Evolutionary conservation across 2,888 invertebrate genomes (phyloP).

Genomic region (Selenia dentaria): DNA sequence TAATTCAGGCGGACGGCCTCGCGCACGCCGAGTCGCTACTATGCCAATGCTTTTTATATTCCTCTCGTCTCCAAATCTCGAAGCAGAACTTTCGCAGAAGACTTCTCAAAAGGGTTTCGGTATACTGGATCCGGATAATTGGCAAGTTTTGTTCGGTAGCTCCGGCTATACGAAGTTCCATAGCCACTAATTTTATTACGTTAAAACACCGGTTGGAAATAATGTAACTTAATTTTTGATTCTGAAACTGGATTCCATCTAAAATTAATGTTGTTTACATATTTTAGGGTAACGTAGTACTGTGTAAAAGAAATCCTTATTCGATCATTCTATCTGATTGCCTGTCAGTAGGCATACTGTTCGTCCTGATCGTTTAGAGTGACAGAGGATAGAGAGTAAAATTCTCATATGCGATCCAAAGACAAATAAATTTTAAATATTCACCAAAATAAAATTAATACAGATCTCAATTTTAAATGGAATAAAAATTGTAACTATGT

Average conservation of each 20-base stretch:
- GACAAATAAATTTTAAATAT: no score
- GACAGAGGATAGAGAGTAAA: no score
- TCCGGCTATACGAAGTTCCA: constrained; percentile 33
- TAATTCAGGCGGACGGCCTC: constrained; percentile 76
- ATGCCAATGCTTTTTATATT: constrained; percentile 70
- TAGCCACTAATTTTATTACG: constrained; percentile 40
- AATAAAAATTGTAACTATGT: no score
- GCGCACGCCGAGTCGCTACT: constrained; percentile 59
- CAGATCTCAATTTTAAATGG: no score
- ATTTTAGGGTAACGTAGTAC: no score
- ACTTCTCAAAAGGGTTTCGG: constrained; percentile 41
- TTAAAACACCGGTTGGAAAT: constrained; percentile 35
- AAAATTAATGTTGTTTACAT: constrained; percentile 21
- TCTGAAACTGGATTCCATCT: constrained; percentile 12
- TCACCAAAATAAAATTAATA: no score
- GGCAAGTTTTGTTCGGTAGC: constrained; percentile 45
- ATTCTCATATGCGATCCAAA: no score
- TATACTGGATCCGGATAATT: constrained; percentile 44
- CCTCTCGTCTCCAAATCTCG: constrained; percentile 49
- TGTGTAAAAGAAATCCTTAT: no score
- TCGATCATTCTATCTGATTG: no score
- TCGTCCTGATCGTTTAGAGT: no score
- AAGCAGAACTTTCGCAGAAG: constrained; percentile 43
- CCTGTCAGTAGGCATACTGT: no score
- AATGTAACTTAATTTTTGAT: constrained; percentile 36